Percentiles rank a stretch among this genome's conserved stretches.
Evolutionary conservation across 2,113 vertebrate species (phyloP).

Genomic region (Athene noctua): DNA sequence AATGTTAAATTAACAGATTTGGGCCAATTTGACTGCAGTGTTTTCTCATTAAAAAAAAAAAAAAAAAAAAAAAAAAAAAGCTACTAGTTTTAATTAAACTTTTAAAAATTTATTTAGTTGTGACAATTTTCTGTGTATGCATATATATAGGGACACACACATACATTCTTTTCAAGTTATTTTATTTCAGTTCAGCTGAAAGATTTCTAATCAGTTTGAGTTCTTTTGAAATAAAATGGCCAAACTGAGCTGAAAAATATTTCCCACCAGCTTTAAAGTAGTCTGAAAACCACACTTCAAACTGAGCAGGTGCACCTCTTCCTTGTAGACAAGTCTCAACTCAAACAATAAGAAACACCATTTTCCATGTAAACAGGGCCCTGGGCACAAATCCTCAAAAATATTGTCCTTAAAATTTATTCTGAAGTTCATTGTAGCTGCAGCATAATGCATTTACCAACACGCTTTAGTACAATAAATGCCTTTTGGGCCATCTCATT

Average conservation of each 20-base stretch:
- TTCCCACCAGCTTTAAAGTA: not conserved
- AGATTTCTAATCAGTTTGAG: not conserved
- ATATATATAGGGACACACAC: accelerated
- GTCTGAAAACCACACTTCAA: not conserved
- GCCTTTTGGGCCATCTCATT: constrained; percentile 47
- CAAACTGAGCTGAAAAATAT: not conserved
- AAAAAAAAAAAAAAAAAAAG: not conserved
- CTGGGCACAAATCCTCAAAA: constrained; percentile 33
- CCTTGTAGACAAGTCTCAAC: not conserved
- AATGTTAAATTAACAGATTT: not conserved
- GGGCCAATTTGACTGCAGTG: not conserved
- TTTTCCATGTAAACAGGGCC: not conserved
- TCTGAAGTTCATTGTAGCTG: constrained; percentile 45
- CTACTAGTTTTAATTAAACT: not conserved
- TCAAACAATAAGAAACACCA: not conserved
- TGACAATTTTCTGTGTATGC: not conserved
- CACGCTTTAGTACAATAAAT: constrained; percentile 33
- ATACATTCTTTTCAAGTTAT: not conserved
- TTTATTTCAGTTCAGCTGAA: not conserved
- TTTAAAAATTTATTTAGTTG: not conserved
- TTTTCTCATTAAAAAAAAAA: not conserved
- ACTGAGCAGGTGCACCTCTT: not conserved
- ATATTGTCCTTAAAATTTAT: not conserved
- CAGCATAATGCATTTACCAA: constrained; percentile 32
- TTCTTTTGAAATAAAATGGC: not conserved